Conservation (phyloP, 2,888 invertebrate species). For the Argyresthia albistria region DNA sequence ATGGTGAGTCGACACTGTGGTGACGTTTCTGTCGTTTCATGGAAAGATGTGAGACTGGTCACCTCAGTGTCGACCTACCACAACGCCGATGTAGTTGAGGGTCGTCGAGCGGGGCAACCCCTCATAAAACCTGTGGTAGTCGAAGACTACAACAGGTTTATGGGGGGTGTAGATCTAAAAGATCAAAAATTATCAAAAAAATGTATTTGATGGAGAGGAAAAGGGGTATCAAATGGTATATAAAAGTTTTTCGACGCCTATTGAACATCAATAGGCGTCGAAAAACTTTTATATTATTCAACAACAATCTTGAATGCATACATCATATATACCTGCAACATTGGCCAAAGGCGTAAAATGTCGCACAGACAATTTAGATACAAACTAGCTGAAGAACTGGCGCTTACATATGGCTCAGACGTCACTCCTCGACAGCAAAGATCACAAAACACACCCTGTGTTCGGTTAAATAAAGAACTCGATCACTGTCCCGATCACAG, state of each 20-base stretch:
- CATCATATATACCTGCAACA: conserved; percentile 9
- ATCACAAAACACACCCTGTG: background rate
- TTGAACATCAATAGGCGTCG: conserved; percentile 7
- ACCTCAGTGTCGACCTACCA: conserved; percentile 9
- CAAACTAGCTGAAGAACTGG: conserved; percentile 6
- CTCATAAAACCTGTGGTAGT: conserved; percentile 2
- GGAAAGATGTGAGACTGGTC: conserved; percentile 8
- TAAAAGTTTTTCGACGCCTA: conserved; percentile 5
- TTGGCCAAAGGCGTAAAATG: conserved; percentile 8
- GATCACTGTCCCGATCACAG: conserved; percentile 7
- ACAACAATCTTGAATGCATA: conserved; percentile 9
- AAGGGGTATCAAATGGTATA: conserved; percentile 7
- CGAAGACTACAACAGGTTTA: conserved; percentile 5
- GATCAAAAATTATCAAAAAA: conserved; percentile 5
- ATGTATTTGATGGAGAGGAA: conserved; percentile 5
- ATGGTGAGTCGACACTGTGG: conserved; percentile 4
- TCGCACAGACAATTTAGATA: conserved; percentile 11
- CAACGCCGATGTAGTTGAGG: background rate
- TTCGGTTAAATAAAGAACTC: conserved; percentile 2
- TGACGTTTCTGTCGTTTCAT: conserved; percentile 5
- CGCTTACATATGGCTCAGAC: background rate
- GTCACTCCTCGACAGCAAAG: background rate
- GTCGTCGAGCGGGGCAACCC: background rate
- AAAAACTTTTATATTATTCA: background rate
- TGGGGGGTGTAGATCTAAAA: conserved; percentile 7